Percentiles rank a stretch among this genome's conserved stretches.
Conservation (phyloP, 1,140 invertebrate species). For the Archivesica marissinica region DNA sequence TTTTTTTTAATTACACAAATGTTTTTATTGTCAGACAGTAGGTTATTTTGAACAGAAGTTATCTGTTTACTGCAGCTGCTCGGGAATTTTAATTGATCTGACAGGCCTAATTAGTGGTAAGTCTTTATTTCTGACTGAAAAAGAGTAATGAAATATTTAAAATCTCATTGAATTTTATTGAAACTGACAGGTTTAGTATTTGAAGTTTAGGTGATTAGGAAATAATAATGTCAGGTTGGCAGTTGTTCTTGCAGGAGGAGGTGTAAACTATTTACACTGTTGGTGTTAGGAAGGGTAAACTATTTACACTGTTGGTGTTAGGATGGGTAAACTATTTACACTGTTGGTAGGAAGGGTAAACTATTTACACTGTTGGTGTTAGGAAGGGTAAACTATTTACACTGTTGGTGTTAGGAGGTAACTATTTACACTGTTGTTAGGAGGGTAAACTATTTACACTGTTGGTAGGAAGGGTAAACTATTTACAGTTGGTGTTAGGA, state of each 20-base stretch:
- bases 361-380: too few species aligned
- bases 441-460: too few species aligned
- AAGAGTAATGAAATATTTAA: constrained; percentile 11
- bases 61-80: constrained; percentile 3
- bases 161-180: not conserved
- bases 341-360: too few species aligned
- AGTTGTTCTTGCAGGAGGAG: not conserved
- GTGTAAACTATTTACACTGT: not conserved
- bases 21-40: too few species aligned
- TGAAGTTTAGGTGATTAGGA: not conserved
- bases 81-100: constrained; percentile 16
- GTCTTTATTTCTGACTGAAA: constrained; percentile 11
- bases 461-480: too few species aligned
- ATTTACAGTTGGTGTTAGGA: too few species aligned
- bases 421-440: too few species aligned
- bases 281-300: constrained; percentile 1
- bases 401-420: too few species aligned
- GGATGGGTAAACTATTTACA: too few species aligned
- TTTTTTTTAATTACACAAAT: too few species aligned
- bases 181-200: constrained; percentile 25
- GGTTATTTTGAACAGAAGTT: not conserved
- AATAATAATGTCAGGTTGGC: not conserved
- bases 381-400: too few species aligned
- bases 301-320: too few species aligned
- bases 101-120: constrained; percentile 18